Evolutionary conservation across 2,113 vertebrate species (phyloP).

Genomic region (Ageneiosus marmoratus): DNA sequence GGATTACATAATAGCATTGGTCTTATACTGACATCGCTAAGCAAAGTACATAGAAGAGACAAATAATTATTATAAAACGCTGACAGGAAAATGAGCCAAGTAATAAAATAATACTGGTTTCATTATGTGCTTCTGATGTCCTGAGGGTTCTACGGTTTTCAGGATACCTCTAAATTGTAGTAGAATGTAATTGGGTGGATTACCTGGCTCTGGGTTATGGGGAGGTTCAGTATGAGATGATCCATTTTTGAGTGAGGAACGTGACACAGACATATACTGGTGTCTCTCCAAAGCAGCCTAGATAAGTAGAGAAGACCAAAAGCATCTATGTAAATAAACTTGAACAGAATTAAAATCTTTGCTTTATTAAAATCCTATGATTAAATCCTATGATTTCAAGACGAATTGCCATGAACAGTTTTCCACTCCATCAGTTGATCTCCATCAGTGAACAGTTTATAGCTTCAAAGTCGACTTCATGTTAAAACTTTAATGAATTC

Average conservation of each 20-base stretch:
- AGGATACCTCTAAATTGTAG: not conserved
- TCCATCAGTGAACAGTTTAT: too few relatives aligned
- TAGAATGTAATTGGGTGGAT: not conserved
- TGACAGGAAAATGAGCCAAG: too few relatives aligned
- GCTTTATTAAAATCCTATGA: not conserved
- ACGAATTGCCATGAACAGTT: too few relatives aligned
- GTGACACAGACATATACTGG: constrained; percentile 85
- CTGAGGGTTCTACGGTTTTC: not conserved
- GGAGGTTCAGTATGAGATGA: constrained; percentile 64
- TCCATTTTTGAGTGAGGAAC: constrained; percentile 53
- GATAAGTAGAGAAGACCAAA: not conserved
- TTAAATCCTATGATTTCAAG: too few relatives aligned
- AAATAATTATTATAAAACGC: not conserved
- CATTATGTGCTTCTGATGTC: not conserved
- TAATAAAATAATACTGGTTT: too few relatives aligned
- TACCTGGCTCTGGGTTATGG: constrained; percentile 78
- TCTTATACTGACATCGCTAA: not conserved
- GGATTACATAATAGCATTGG: not conserved
- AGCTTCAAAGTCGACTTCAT: too few relatives aligned
- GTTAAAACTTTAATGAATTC: too few relatives aligned
- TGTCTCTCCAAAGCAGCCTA: constrained; percentile 93
- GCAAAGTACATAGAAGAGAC: not conserved
- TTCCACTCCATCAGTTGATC: too few relatives aligned
- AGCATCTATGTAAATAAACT: not conserved
- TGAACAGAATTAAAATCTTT: not conserved